Percentiles rank a stretch among this genome's conserved stretches.
phyloP scores from a whole-genome alignment of 2,888 invertebrate species.

The Chaetogeoica ovagalla region DNA sequence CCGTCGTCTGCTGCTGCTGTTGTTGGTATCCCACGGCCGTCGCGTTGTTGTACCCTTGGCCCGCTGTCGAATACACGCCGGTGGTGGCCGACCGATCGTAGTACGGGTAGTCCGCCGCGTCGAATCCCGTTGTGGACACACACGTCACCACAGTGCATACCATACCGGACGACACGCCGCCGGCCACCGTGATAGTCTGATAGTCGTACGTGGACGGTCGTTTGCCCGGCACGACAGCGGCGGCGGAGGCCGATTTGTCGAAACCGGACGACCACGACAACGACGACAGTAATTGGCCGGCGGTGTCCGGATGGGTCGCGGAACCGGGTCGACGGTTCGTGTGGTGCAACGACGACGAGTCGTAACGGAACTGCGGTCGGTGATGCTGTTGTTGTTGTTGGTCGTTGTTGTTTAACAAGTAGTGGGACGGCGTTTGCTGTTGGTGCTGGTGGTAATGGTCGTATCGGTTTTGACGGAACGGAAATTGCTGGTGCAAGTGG shows the following conservation, averaged over 20 bases:
- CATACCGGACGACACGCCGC: conserved; percentile 12
- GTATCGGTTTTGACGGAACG: no score
- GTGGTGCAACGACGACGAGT: neutral
- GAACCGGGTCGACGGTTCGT: conserved; percentile 72
- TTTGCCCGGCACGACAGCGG: no score
- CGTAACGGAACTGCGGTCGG: neutral
- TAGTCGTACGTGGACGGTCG: conserved; percentile 15
- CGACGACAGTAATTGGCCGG: no score
- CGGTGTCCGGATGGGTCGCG: conserved; percentile 73
- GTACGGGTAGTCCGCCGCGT: conserved; percentile 34
- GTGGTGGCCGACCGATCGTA: conserved; percentile 30
- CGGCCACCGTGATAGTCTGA: conserved; percentile 20
- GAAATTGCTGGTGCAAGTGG: no score
- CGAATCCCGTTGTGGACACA: neutral
- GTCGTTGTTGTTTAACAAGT: neutral
- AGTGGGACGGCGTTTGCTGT: no score
- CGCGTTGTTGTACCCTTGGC: neutral
- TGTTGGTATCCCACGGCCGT: neutral
- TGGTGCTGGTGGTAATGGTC: no score
- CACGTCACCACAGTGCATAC: conserved; percentile 29
- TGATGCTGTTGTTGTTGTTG: neutral
- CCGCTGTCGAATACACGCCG: conserved; percentile 33
- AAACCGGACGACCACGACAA: conserved; percentile 66
- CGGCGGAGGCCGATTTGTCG: conserved; percentile 68
- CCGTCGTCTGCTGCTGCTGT: conserved; percentile 3